A percentile compares a stretch with the other conserved stretches of the same genome.
Conservation (phyloP, 2,888 invertebrate genomes). For the Callinectes sapidus region DNA sequence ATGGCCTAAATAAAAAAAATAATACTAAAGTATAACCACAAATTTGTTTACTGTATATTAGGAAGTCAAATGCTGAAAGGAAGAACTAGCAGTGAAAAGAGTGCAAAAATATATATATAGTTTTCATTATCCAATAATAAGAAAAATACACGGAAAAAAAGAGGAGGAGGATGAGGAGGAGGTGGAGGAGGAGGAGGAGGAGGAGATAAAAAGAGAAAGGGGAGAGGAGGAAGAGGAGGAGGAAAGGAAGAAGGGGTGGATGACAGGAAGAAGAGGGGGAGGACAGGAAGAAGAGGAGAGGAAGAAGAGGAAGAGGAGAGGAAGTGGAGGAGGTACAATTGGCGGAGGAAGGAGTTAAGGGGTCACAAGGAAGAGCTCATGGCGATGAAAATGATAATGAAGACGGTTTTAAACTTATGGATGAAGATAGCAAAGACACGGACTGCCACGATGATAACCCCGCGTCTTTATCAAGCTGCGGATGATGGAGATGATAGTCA, state of each 20-base stretch:
- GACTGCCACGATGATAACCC: conserved; percentile 21
- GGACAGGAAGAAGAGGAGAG: background rate
- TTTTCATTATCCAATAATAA: too few species aligned
- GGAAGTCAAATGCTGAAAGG: too few species aligned
- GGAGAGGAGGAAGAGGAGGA: background rate
- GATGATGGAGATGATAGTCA: conserved; percentile 29
- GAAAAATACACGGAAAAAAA: too few species aligned
- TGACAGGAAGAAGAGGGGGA: background rate
- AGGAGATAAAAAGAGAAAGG: background rate
- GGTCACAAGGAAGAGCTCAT: background rate
- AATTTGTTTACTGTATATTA: too few species aligned
- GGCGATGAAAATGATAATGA: conserved; percentile 19
- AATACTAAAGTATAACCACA: too few species aligned
- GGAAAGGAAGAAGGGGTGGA: background rate
- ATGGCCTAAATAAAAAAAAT: too few species aligned
- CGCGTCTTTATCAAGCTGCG: background rate
- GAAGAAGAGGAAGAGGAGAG: background rate
- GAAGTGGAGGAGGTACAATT: background rate
- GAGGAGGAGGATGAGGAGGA: background rate
- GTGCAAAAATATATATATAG: too few species aligned
- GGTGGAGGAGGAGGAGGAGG: background rate
- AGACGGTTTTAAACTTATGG: conserved; percentile 1
- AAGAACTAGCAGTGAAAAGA: too few species aligned
- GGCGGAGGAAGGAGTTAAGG: background rate
- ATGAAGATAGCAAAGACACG: background rate